A percentile compares a stretch with the other conserved stretches of the same genome.
Evolutionary conservation across 2,797 vertebrate genomes (phyloP).

Genomic region (Todus mexicanus): DNA sequence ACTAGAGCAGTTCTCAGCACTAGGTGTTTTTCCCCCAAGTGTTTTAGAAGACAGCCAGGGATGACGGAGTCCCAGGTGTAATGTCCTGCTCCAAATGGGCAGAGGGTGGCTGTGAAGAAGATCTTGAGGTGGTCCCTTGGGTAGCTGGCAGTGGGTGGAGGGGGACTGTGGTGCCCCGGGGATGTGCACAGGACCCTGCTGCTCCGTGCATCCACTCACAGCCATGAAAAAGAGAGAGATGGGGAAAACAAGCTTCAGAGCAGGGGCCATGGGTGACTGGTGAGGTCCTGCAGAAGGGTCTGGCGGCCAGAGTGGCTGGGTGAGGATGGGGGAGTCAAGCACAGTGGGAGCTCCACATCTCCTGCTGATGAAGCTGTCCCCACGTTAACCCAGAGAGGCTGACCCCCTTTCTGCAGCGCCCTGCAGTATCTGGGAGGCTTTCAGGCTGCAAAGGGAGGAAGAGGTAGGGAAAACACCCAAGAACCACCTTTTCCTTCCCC

Average conservation of each 20-base stretch:
- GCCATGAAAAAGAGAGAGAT: neutral
- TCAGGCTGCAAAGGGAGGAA: neutral
- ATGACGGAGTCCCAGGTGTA: neutral
- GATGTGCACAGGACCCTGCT: neutral
- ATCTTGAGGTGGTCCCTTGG: neutral
- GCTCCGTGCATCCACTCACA: neutral
- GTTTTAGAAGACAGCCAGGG: neutral
- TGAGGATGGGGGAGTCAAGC: neutral
- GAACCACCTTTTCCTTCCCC: neutral
- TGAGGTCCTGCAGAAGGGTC: neutral
- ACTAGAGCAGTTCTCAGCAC: neutral
- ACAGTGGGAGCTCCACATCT: neutral
- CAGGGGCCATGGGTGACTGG: neutral
- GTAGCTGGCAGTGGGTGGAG: neutral
- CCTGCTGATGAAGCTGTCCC: neutral
- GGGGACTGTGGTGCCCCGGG: neutral
- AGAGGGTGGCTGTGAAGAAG: neutral
- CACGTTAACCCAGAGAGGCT: neutral
- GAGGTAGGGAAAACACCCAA: neutral
- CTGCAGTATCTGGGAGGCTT: neutral
- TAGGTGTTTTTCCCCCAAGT: neutral
- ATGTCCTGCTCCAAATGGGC: neutral
- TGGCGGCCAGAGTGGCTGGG: neutral
- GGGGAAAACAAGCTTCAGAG: neutral
- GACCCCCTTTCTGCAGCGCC: neutral